Base-by-base conservation (phyloP, 2,797 vertebrate species). In the Pseudochaenichthys georgianus region DNA sequence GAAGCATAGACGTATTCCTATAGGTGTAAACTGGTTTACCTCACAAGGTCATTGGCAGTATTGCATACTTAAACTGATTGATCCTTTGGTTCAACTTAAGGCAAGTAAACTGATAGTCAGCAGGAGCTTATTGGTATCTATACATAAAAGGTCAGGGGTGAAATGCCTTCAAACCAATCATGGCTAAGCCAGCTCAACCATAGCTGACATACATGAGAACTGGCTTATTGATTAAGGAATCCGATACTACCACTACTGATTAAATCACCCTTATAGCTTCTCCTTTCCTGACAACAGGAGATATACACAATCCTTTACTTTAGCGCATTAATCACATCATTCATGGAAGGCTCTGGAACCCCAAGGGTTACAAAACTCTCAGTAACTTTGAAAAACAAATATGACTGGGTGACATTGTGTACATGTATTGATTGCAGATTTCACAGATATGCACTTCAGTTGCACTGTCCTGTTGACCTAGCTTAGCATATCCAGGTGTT, bases 351-450 rank as follows among this genome's bases (percentile, higher is more conserved):
- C 38, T 43, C 3, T 13, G 43, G 28, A 52, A 28, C 13, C 48
- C 45, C 5, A 65, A 16, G 38, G 17, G 21, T 28, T 43, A n/a
- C 51, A 41, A 42, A 15, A 55, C 31, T 57, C 43, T 64, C 52
- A 41, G 48, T 55, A 48, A 9, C 42, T 48, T 41, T 55, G 43
- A 48, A 71, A 45, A 62, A 51, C 21, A 38, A 63, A 62, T 63
- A 50, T 11, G 47, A 41, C 64, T 54, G 16, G 42, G 13, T 28
- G n/a, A 31, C 52, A 57, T 19, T 1, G 2, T 38, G 65, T 15
- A 54, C 41, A 54, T 34, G 42, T 34, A 34, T 19, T 9, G 16
- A 47, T 46, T 60, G 19, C 46, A 42, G 19, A 70, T 61, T 15
- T 19, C 47, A 13, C 55, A 13, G 12, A 13, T 16, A 48, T 46